Conservation (phyloP, 92 coral and sea anemone genomes). For the Zoanthus sansibaricus region DNA sequence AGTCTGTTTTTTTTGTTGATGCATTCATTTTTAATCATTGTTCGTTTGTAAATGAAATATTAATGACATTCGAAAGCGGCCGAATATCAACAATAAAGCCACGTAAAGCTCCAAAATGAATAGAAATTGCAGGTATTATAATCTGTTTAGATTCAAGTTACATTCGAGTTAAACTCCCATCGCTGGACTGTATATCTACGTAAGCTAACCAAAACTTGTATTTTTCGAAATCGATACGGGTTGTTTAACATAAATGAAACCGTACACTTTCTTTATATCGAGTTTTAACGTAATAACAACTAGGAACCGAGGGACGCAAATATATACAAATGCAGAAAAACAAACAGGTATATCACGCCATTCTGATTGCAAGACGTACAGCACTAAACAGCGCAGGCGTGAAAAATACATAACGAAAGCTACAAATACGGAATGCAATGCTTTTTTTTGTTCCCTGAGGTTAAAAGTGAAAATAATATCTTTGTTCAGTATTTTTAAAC, state of each 20-base stretch:
- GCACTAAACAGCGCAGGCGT: background rate
- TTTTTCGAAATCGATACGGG: background rate
- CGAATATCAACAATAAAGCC: conserved; percentile 25
- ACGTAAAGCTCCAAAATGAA: background rate
- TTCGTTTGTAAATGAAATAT: conserved; percentile 24
- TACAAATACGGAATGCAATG: background rate
- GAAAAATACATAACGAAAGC: background rate
- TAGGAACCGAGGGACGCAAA: background rate
- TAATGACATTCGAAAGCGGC: conserved; percentile 28
- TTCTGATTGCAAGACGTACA: background rate
- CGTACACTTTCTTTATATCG: background rate
- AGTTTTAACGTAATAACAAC: background rate
- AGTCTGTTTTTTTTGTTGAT: conserved; percentile 12
- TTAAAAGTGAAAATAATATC: background rate
- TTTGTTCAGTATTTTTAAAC: background rate
- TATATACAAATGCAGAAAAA: background rate
- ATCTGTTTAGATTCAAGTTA: background rate
- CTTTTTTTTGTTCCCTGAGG: background rate
- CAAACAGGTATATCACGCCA: background rate
- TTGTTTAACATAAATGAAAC: background rate
- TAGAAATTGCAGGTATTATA: background rate
- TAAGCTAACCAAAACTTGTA: background rate
- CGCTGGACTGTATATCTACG: background rate
- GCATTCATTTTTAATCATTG: background rate
- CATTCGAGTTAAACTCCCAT: background rate